Conservation (phyloP, 2,888 invertebrate genomes). For the Phytoseiulus persimilis region DNA sequence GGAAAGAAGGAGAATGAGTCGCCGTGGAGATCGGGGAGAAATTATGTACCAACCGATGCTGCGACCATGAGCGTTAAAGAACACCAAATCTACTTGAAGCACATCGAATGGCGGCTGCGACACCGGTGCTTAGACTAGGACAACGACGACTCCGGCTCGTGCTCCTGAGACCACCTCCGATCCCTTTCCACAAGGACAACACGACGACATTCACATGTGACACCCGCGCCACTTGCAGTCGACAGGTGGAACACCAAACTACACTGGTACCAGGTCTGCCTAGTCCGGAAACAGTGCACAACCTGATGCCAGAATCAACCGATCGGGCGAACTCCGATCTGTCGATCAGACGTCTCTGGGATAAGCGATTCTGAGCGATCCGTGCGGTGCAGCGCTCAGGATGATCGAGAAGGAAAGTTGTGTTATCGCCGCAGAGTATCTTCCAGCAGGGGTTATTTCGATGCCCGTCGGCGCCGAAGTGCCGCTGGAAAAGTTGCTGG, state of each 20-base stretch:
- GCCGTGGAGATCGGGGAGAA: neutral
- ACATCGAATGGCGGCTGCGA: neutral
- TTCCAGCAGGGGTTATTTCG: conserved; percentile 10
- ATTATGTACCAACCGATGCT: too few species aligned
- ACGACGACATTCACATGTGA: neutral
- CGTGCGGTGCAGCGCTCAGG: neutral
- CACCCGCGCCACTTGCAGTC: neutral
- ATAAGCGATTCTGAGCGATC: neutral
- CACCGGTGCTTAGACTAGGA: neutral
- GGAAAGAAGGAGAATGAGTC: too few species aligned
- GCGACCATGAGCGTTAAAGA: neutral
- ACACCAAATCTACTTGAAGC: neutral
- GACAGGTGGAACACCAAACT: neutral
- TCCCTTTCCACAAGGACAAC: conserved; percentile 5
- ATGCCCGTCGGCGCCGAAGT: conserved; percentile 23
- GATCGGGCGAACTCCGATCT: neutral
- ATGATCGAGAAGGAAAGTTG: conserved; percentile 31
- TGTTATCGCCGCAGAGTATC: neutral
- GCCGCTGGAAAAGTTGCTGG: neutral
- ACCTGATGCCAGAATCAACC: neutral
- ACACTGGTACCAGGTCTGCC: neutral
- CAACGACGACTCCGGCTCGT: neutral
- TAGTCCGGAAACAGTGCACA: neutral
- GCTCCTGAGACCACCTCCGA: conserved; percentile 5
- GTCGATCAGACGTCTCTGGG: neutral